Percentiles rank a stretch among this genome's conserved stretches.
phyloP scores from a whole-genome alignment of 2,797 vertebrate species.

The Sebastes hopkinsi region DNA sequence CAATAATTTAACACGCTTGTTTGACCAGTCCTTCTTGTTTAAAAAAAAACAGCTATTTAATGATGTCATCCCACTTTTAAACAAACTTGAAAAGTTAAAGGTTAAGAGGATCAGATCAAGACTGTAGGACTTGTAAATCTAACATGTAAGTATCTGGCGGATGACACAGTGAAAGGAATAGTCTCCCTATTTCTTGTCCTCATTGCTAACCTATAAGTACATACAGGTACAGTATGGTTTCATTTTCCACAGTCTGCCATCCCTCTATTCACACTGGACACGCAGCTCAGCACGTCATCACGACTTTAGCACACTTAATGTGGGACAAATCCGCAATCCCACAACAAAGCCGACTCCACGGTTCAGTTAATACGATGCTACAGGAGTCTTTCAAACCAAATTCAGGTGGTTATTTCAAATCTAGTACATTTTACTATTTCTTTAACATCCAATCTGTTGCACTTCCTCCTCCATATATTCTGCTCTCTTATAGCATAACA shows the following conservation, averaged over 20 bases:
- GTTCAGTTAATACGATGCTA: background rate
- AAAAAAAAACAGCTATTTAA: background rate
- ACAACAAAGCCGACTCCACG: background rate
- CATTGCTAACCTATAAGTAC: background rate
- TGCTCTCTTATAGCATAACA: background rate
- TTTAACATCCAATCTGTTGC: background rate
- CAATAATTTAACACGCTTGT: background rate
- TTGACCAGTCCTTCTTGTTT: background rate
- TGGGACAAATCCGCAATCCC: background rate
- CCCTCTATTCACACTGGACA: background rate
- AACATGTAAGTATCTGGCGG: background rate
- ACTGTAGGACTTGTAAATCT: background rate
- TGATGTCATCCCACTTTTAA: background rate
- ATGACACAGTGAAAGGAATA: background rate
- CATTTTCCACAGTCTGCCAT: background rate
- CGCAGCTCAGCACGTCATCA: background rate
- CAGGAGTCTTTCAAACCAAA: background rate
- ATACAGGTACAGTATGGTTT: background rate
- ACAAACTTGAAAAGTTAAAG: background rate
- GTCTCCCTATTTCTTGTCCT: background rate
- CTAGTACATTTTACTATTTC: background rate
- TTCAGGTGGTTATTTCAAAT: background rate
- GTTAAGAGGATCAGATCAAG: background rate
- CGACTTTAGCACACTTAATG: background rate
- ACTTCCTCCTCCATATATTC: background rate